Conservation (phyloP, 2,113 vertebrate genomes). For the Nibea coibor region DNA sequence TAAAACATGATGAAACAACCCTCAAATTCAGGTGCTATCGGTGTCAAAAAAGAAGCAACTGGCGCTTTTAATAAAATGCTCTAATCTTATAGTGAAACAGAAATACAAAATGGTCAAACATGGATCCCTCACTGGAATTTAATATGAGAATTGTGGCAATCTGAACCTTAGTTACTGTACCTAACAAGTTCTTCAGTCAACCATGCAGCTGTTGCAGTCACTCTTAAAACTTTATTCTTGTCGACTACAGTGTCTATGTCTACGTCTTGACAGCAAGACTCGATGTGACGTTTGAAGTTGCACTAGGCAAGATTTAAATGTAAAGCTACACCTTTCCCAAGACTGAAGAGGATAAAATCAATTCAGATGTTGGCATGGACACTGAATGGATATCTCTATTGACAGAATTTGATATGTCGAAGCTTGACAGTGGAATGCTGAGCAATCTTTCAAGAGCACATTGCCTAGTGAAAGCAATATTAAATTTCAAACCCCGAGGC, state of each 20-base stretch:
- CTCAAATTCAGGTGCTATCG: conserved; percentile 58
- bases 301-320: background rate
- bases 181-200: conserved; percentile 16
- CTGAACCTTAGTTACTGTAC: background rate
- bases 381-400: conserved; percentile 7
- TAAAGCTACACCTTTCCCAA: background rate
- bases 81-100: conserved; percentile 18
- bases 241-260: background rate
- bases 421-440: conserved; percentile 7
- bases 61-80: conserved; percentile 44
- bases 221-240: background rate
- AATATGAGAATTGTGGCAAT: conserved; percentile 43
- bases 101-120: conserved; percentile 27
- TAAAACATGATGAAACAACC: conserved; percentile 69
- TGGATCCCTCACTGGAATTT: conserved; percentile 32
- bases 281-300: background rate
- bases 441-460: background rate
- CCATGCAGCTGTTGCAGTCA: background rate
- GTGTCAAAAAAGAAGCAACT: conserved; percentile 51
- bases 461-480: background rate
- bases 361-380: background rate
- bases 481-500: background rate
- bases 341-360: background rate
- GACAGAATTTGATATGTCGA: conserved; percentile 22
- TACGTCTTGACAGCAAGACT: background rate